phyloP scores from a whole-genome alignment of 2,888 invertebrate genomes.

The Clivina fossor region DNA sequence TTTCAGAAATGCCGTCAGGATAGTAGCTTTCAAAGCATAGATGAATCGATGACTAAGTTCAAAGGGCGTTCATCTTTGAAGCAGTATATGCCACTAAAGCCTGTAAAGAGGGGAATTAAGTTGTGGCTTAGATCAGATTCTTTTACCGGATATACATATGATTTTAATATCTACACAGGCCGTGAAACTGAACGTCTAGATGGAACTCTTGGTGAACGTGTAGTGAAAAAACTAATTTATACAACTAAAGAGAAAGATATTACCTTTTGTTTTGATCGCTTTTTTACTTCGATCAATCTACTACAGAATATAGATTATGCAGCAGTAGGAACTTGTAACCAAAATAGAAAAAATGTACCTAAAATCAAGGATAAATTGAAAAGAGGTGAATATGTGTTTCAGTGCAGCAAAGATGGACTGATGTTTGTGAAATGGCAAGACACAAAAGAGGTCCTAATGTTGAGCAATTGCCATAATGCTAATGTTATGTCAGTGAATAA shows the following conservation, averaged over 20 bases:
- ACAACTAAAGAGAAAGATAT: slow-evolving; percentile 35
- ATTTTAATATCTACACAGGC: slow-evolving; percentile 36
- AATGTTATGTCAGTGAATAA: slow-evolving; percentile 32
- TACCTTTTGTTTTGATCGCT: slow-evolving; percentile 33
- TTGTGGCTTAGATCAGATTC: slow-evolving; percentile 35
- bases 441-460: slow-evolving; percentile 43
- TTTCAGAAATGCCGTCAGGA: slow-evolving; percentile 24
- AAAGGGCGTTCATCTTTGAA: slow-evolving; percentile 24
- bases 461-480: slow-evolving; percentile 43
- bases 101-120: slow-evolving; percentile 32
- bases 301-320: slow-evolving; percentile 36
- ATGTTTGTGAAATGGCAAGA: slow-evolving; percentile 42
- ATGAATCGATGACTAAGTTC: slow-evolving; percentile 31
- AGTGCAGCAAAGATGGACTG: slow-evolving; percentile 36
- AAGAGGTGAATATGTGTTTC: slow-evolving; percentile 37
- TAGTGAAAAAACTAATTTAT: slow-evolving; percentile 36
- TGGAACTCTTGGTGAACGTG: slow-evolving; percentile 38
- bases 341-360: slow-evolving; percentile 35
- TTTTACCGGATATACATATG: slow-evolving; percentile 35
- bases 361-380: slow-evolving; percentile 36
- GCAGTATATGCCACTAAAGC: slow-evolving; percentile 29
- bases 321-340: slow-evolving; percentile 40
- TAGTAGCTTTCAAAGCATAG: slow-evolving; percentile 24
- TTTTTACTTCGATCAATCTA: slow-evolving; percentile 37
- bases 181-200: slow-evolving; percentile 27